Conservation (phyloP, 2,888 invertebrate genomes). For the Disparrhopalites patrizii region DNA sequence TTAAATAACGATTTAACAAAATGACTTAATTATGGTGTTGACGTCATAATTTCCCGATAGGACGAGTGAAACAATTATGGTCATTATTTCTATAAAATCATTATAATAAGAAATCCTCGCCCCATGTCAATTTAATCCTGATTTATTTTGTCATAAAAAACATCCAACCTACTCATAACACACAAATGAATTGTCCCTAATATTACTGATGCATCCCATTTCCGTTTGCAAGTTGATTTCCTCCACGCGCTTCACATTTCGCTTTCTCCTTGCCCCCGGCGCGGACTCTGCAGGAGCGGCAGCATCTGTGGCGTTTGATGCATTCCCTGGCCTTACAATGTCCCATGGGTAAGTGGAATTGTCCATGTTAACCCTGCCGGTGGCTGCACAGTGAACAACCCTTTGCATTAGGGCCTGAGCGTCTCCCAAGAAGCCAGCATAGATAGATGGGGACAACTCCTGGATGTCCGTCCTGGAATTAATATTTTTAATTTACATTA, state of each 20-base stretch:
- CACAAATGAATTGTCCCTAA: slow-evolving; percentile 15
- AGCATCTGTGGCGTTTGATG: too few species aligned
- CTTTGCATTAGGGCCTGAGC: slow-evolving; percentile 30
- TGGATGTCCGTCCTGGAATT: slow-evolving; percentile 26
- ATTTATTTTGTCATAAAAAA: too few species aligned
- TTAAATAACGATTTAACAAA: too few species aligned
- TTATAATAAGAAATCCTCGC: too few species aligned
- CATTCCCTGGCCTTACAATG: slow-evolving; percentile 21
- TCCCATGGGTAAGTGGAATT: slow-evolving; percentile 39
- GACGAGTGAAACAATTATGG: too few species aligned
- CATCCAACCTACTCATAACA: slow-evolving; percentile 12
- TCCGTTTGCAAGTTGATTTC: background rate
- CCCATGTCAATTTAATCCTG: too few species aligned
- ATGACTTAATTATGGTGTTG: too few species aligned
- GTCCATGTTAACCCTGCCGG: slow-evolving; percentile 22
- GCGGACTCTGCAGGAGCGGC: too few species aligned
- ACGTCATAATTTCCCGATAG: too few species aligned
- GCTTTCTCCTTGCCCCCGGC: slow-evolving; percentile 1
- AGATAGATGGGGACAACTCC: slow-evolving; percentile 23
- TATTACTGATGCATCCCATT: slow-evolving; percentile 3
- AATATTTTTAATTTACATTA: background rate
- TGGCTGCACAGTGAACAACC: slow-evolving; percentile 35
- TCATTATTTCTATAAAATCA: too few species aligned
- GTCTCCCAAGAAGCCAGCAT: slow-evolving; percentile 40
- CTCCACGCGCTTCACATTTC: background rate